Evolutionary conservation across 2,113 vertebrate species (phyloP).

Genomic region (Pterophyllum scalare): DNA sequence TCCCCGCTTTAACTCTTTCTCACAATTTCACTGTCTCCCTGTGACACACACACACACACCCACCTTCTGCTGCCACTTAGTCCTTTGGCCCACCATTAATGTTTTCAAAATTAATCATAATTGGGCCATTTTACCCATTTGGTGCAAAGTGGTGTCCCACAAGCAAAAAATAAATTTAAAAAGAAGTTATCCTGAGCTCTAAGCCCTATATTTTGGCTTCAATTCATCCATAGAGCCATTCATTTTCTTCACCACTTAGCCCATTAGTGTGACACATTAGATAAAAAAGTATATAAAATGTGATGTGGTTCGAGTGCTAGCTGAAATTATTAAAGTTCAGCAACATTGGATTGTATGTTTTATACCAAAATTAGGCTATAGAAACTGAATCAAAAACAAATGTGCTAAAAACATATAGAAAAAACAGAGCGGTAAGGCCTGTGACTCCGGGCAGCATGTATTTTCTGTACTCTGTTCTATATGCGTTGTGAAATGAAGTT

Average conservation of each 20-base stretch:
- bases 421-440: not conserved
- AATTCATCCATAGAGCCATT: not conserved
- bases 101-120: conserved; percentile 58
- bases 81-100: conserved; percentile 31
- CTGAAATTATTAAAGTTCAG: not conserved
- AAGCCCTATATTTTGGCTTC: not conserved
- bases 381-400: not conserved
- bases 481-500: not conserved
- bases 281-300: not conserved
- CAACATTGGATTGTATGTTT: not conserved
- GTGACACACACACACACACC: not conserved
- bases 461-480: not conserved
- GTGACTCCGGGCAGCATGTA: not conserved
- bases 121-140: conserved; percentile 22
- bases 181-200: not conserved
- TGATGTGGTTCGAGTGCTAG: not conserved
- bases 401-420: not conserved
- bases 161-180: not conserved
- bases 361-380: not conserved
- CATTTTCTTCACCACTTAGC: not conserved
- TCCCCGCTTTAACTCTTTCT: not conserved
- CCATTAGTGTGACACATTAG: not conserved
- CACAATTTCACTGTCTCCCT: conserved; percentile 1
- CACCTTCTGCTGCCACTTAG: conserved; percentile 36
- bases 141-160: not conserved